Base-by-base conservation (phyloP, 2,888 invertebrate species). In the Eudemis profundana region DNA sequence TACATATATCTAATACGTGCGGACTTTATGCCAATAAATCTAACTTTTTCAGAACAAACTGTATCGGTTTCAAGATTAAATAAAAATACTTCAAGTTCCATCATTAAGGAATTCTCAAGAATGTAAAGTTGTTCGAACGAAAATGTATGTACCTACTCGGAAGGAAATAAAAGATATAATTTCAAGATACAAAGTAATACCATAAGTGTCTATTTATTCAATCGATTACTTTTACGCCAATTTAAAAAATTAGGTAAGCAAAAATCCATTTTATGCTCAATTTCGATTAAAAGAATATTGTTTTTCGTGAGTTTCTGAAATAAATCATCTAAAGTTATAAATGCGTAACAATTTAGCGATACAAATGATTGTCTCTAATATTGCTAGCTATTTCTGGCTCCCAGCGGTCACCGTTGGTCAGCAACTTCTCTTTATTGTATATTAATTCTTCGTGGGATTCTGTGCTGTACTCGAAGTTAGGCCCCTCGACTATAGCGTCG, bases 401-500 rank as follows among this genome's bases (percentile, higher is more conserved):
- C 99, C 99, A 99, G 79, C 97, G 97, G 84, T 99, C 99, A 21
- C 99, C 99, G 84, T 99, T 99, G 75, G 94, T 95, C 63, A 99
- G 93, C 50, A 99, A 93, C 81, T 99, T 99, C 83, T 99, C 99
- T 87, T 99, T 99, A 86, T 99, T 99, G 89, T 99, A 99, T 33
- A 99, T 84, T 69, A 99, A 93, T 84, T 99, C 99, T 87, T 99
- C 99, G 75, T 97, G 98, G 0, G 98, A 98, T 92, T 99, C 99
- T 0, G 98, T 98, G 0, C 97, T 96, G 86, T 97, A 99, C 87
- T 99, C 99, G 85, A 99, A 99, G 85, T 99, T 99, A 0, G 99
- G 99, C 7, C 99, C 99, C 93, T 99, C 98, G 10, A 99, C 98
- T 75, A 99, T 99, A 2, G 98, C 98, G 89, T 99, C 98, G 0